Conservation (phyloP, 2,113 vertebrate species). For the Antidorcas marsupialis region DNA sequence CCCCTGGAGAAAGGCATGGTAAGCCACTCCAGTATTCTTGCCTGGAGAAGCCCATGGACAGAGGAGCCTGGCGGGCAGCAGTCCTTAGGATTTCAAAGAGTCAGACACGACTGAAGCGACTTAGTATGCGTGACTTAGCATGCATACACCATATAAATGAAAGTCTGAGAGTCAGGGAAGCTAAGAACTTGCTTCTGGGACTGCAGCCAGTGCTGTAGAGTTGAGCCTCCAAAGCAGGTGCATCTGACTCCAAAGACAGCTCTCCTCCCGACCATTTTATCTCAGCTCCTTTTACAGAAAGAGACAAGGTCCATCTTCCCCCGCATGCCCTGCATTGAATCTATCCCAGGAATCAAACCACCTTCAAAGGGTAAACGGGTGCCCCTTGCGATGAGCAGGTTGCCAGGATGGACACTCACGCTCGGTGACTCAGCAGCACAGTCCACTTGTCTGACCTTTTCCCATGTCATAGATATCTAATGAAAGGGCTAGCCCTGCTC, state of each 20-base stretch:
- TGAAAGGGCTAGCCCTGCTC: conserved; percentile 49
- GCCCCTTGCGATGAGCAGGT: background rate
- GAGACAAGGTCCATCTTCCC: background rate
- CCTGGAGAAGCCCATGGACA: background rate
- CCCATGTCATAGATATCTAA: conserved; percentile 48
- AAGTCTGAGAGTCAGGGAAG: background rate
- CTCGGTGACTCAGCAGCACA: conserved; percentile 53
- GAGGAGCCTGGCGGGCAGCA: background rate
- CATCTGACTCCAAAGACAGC: background rate
- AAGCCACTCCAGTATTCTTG: background rate
- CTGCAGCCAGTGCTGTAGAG: background rate
- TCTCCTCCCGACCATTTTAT: background rate
- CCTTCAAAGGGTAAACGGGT: background rate
- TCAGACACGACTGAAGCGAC: background rate
- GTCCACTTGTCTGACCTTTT: conserved; percentile 40
- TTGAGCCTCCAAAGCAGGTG: background rate
- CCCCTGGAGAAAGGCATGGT: background rate
- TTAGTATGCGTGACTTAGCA: background rate
- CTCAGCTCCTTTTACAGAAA: background rate
- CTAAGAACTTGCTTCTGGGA: background rate
- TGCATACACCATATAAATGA: background rate
- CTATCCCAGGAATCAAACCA: background rate
- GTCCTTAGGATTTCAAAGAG: background rate
- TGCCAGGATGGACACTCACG: background rate
- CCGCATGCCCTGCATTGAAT: background rate